These are phyloP conservation scores for Acropora yongei DNA, from an alignment of 64 coral and sea anemone genomes.

Conservation along the genomic window DNA sequence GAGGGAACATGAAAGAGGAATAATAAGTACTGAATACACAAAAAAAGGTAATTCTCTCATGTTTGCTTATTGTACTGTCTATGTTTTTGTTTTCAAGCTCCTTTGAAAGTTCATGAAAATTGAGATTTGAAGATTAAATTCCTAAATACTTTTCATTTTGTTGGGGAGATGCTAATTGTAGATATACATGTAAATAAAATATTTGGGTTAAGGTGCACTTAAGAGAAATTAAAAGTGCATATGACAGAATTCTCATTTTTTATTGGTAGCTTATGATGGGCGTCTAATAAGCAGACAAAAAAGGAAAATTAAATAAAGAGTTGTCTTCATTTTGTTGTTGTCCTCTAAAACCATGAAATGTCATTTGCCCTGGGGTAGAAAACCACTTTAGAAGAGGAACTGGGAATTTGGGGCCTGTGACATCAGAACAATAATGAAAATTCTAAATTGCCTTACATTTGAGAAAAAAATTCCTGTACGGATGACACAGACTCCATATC, in stretches of 20 bases:
- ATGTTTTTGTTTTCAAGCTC: not conserved
- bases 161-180: not conserved
- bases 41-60: not conserved
- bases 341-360: too few species aligned
- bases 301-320: too few species aligned
- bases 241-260: not conserved
- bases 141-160: not conserved
- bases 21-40: not conserved
- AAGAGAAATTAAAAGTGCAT: not conserved
- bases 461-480: too few species aligned
- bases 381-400: too few species aligned
- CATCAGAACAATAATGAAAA: too few species aligned
- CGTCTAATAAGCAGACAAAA: too few species aligned
- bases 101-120: not conserved
- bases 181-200: constrained; percentile 1
- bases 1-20: not conserved
- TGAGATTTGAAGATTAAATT: not conserved
- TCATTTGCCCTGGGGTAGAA: too few species aligned
- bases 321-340: too few species aligned
- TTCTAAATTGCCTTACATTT: too few species aligned
- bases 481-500: too few species aligned
- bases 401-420: too few species aligned
- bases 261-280: not conserved
- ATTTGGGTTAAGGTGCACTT: not conserved
- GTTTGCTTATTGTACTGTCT: not conserved